phyloP scores from a whole-genome alignment of 2,797 vertebrate species.

The Leptoclinus maculatus region DNA sequence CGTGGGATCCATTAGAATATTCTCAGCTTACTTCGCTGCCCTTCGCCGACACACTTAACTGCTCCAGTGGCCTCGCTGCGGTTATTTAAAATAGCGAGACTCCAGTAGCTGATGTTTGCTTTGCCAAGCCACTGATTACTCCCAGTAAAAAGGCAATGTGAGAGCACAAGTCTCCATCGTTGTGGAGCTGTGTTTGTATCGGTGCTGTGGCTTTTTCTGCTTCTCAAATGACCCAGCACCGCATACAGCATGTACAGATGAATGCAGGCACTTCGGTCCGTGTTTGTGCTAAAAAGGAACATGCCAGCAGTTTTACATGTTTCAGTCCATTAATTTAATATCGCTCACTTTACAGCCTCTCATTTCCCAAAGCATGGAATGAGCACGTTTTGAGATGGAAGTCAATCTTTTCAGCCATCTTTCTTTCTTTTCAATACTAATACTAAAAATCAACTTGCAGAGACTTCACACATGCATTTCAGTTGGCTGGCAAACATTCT shows the following conservation, averaged over 20 bases:
- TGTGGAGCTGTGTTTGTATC: not conserved
- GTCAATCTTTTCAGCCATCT: slow-evolving; percentile 14
- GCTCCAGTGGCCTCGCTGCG: slow-evolving; percentile 11
- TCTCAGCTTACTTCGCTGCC: slow-evolving; percentile 16
- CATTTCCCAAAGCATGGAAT: slow-evolving; percentile 43
- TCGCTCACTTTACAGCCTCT: slow-evolving; percentile 23
- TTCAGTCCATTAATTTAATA: slow-evolving; percentile 64
- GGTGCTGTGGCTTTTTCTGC: not conserved
- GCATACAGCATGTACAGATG: not conserved
- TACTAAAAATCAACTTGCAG: not conserved
- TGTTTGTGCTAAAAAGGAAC: slow-evolving; percentile 19
- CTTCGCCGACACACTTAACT: slow-evolving; percentile 28
- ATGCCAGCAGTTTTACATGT: slow-evolving; percentile 53
- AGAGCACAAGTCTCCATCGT: not conserved
- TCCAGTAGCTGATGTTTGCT: slow-evolving; percentile 1
- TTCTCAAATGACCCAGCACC: not conserved
- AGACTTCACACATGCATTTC: not conserved
- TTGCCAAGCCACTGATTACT: slow-evolving; percentile 8
- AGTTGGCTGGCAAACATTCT: not conserved
- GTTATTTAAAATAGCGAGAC: slow-evolving; percentile 43
- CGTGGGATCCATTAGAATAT: slow-evolving; percentile 34
- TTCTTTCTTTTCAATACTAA: not conserved
- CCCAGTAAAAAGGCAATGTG: not conserved
- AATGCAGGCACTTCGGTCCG: not conserved
- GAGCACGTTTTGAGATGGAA: slow-evolving; percentile 47